phyloP scores from a whole-genome alignment of 2,888 invertebrate genomes.

The Macaria notata region DNA sequence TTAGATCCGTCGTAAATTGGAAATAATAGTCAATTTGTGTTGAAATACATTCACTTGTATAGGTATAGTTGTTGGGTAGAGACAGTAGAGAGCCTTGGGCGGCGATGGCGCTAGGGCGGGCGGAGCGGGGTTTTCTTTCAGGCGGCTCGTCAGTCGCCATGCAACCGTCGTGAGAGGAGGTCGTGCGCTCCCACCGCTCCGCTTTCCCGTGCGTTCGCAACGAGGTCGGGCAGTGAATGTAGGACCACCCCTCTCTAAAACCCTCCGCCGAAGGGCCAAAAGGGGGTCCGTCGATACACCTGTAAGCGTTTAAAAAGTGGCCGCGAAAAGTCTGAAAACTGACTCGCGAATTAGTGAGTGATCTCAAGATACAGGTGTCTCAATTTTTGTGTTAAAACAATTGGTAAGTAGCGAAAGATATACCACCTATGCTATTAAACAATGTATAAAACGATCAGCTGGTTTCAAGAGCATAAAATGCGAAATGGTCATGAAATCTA shows the following conservation, averaged over 20 bases:
- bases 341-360: slow-evolving; percentile 17
- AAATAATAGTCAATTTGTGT: no score
- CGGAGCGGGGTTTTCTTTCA: slow-evolving; percentile 44
- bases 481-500: no score
- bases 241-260: slow-evolving; percentile 30
- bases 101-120: slow-evolving; percentile 66
- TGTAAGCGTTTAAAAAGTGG: slow-evolving; percentile 26
- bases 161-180: slow-evolving; percentile 47
- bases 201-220: slow-evolving; percentile 31
- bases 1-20: no score
- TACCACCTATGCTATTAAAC: background rate
- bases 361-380: slow-evolving; percentile 7
- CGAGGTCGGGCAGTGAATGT: slow-evolving; percentile 5
- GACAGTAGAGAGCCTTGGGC: slow-evolving; percentile 55
- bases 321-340: slow-evolving; percentile 6
- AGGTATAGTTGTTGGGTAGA: no score
- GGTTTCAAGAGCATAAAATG: slow-evolving; percentile 5
- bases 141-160: slow-evolving; percentile 45
- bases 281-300: slow-evolving; percentile 29
- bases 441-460: slow-evolving; percentile 28
- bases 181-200: slow-evolving; percentile 42
- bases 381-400: slow-evolving; percentile 16
- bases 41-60: no score
- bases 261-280: slow-evolving; percentile 26
- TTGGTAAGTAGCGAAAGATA: slow-evolving; percentile 24